A percentile compares a stretch with the other conserved stretches of the same genome.
Conservation (phyloP, 1,140 invertebrate genomes). For the Melipona quadrifasciata region DNA sequence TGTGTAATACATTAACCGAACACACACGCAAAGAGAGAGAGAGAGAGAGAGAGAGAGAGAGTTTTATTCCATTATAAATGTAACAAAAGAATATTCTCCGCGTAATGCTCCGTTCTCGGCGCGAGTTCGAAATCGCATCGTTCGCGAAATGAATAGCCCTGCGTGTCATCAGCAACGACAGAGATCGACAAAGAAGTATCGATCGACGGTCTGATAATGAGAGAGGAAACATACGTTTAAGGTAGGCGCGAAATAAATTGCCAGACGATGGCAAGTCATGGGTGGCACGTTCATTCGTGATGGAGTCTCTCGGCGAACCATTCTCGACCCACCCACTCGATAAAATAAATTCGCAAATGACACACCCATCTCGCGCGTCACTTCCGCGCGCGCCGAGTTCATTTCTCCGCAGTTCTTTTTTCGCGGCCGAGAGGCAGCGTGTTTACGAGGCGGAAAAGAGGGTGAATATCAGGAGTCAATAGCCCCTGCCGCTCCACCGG, state of each 20-base stretch:
- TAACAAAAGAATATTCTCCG: neutral
- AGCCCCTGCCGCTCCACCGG: slow-evolving; percentile 13
- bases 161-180: too few species aligned
- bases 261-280: slow-evolving; percentile 26
- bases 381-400: slow-evolving; percentile 37
- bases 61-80: neutral
- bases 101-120: neutral
- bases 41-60: neutral
- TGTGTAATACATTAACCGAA: neutral
- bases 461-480: slow-evolving; percentile 49
- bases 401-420: slow-evolving; percentile 13
- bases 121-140: neutral
- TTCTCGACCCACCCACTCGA: slow-evolving; percentile 30
- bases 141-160: neutral
- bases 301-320: neutral
- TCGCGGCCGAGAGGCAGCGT: slow-evolving; percentile 28
- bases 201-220: neutral
- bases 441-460: slow-evolving; percentile 64
- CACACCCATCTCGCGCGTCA: slow-evolving; percentile 62
- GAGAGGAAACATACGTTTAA: slow-evolving; percentile 8
- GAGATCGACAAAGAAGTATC: neutral
- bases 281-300: neutral
- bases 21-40: neutral
- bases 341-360: slow-evolving; percentile 64
- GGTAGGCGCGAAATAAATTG: slow-evolving; percentile 25